Base-by-base conservation (phyloP, 2,888 invertebrate genomes). In the Patella caerulea region DNA sequence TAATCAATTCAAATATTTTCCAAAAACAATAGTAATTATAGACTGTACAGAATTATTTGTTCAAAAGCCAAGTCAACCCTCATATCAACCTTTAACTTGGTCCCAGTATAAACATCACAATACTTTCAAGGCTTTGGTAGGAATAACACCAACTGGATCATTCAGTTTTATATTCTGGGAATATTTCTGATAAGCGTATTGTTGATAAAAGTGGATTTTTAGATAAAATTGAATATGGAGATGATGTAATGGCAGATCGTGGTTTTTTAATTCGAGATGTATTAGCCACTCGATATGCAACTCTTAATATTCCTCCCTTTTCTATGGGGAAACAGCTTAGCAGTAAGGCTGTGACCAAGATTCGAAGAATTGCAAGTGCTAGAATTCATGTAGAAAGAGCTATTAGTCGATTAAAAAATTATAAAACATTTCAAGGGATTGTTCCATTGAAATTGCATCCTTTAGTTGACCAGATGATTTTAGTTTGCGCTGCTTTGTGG, bases 341-440 rank as follows among this genome's bases (percentile, higher is more conserved):
- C 24, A 70, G 56, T 45, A 55, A 72, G 7, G 76, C 76, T 45
- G 80, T 80, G n/a, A 78, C 78, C 11, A 78, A 76, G 34, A 80
- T 74, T n/a, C 45, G 80, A 12, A 24, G 80, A 7, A 80, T 80
- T 71, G 80, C 80, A 7, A 76, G 65, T 76, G 80, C 78, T 7
- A 53, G 80, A 12, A 78, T 80, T n/a, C 81, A 81, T 76, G 80
- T 80, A 24, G 80, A 78, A 54, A 70, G 80, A 55, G 78, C 78
- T 45, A 80, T 80, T 73, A 78, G 80, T 5, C 55, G 76, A 55
- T 52, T 71, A 11, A 78, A 78, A 70, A 45, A 45, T 5, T 78
- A 56, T 65, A 74, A 74, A 55, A 9, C 74, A n/a, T 29, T 78
- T 9, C 71, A 78, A 59, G 78, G 74, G 34, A 19, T 75, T n/a